phyloP scores from a whole-genome alignment of 2,888 invertebrate species.

The Pseudococcus longispinus region DNA sequence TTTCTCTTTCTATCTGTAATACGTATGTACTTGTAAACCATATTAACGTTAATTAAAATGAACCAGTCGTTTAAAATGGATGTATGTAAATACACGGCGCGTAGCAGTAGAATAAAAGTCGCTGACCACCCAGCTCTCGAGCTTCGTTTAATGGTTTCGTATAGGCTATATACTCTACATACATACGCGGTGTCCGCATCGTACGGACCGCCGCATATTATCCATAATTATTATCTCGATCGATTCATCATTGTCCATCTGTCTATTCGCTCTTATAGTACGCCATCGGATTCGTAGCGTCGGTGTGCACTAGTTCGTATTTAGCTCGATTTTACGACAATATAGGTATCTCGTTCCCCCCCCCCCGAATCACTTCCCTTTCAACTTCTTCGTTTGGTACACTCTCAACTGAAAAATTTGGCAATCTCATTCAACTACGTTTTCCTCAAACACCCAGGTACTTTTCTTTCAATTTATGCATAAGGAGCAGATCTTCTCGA shows the following conservation, averaged over 20 bases:
- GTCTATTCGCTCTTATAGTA: slow-evolving; percentile 5
- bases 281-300: not conserved
- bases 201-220: slow-evolving; percentile 52
- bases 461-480: too few species aligned
- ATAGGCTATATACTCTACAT: not conserved
- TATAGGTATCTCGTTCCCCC: not conserved
- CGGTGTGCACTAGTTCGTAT: not conserved
- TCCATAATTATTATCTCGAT: slow-evolving; percentile 57
- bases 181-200: slow-evolving; percentile 54
- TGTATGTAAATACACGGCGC: slow-evolving; percentile 55
- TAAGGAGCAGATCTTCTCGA: not conserved
- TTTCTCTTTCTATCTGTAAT: not conserved
- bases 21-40: slow-evolving; percentile 54
- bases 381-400: too few species aligned
- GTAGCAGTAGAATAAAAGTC: slow-evolving; percentile 52
- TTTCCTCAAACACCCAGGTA: too few species aligned
- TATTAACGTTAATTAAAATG: slow-evolving; percentile 57
- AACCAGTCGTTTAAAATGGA: slow-evolving; percentile 57
- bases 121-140: slow-evolving; percentile 54
- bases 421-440: not conserved
- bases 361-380: not conserved
- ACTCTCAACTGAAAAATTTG: too few species aligned
- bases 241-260: slow-evolving; percentile 56
- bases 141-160: slow-evolving; percentile 53
- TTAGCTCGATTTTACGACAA: slow-evolving; percentile 10